phyloP scores from a whole-genome alignment of 2,888 invertebrate species.

The Andrena chrysosceles region DNA sequence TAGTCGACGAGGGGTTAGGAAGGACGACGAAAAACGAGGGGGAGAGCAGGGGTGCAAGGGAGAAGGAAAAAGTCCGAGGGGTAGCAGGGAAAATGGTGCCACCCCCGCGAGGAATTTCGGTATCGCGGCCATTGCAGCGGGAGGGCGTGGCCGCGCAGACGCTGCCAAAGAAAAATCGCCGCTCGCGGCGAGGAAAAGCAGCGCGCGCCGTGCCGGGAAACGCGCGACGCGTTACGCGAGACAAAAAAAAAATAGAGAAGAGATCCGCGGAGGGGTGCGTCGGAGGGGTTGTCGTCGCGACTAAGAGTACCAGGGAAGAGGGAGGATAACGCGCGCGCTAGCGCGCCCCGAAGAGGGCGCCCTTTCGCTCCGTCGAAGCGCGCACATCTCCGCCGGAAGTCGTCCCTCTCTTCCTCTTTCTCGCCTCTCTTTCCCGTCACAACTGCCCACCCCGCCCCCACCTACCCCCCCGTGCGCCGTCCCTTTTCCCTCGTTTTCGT shows the following conservation, averaged over 20 bases:
- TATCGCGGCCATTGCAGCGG: conserved; percentile 81
- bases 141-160: conserved; percentile 84
- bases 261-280: background rate
- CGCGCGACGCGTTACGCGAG: conserved; percentile 53
- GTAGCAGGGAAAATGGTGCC: conserved; percentile 77
- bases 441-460: conserved; percentile 11
- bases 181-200: conserved; percentile 73
- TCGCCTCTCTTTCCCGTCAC: background rate
- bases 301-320: conserved; percentile 66
- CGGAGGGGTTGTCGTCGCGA: conserved; percentile 48
- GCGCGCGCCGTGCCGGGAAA: conserved; percentile 64
- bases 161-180: conserved; percentile 81
- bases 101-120: conserved; percentile 79
- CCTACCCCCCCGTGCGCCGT: conserved; percentile 33
- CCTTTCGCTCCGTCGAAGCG: conserved; percentile 65
- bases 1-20: conserved; percentile 29
- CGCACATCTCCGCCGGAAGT: conserved; percentile 68
- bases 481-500: conserved; percentile 35
- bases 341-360: conserved; percentile 65
- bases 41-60: conserved; percentile 19
- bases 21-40: conserved; percentile 18
- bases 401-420: conserved; percentile 50
- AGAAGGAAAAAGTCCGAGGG: conserved; percentile 72
- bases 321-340: conserved; percentile 70
- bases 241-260: conserved; percentile 51